Conservation (phyloP, 2,797 vertebrate genomes). For the Helostoma temminkii region DNA sequence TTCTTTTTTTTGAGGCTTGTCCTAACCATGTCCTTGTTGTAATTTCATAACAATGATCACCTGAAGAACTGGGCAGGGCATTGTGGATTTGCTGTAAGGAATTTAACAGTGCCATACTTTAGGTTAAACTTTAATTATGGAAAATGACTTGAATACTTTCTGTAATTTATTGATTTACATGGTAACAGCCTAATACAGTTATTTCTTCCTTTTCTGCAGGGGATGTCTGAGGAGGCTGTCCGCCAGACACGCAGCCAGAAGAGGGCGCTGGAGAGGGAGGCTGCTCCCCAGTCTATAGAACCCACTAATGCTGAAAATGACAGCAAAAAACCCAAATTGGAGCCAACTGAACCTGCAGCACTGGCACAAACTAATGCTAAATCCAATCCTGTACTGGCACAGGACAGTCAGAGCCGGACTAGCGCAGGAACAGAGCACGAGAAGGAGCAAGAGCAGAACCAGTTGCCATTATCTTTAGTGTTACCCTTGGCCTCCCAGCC, state of each 20-base stretch:
- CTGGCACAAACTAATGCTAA: constrained; percentile 35
- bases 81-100: no score
- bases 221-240: constrained; percentile 94
- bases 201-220: constrained; percentile 62
- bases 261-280: constrained; percentile 90
- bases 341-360: constrained; percentile 73
- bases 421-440: constrained; percentile 32
- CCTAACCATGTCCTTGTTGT: no score
- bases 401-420: constrained; percentile 44
- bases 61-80: no score
- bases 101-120: no score
- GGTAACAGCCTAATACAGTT: not conserved
- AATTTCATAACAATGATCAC: no score
- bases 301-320: constrained; percentile 83
- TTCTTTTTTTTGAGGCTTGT: no score
- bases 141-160: not conserved
- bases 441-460: constrained; percentile 44
- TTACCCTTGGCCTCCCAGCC: constrained; percentile 52
- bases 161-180: not conserved
- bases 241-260: constrained; percentile 97
- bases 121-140: not conserved
- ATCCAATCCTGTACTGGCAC: constrained; percentile 31
- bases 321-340: constrained; percentile 90
- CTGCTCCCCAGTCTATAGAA: constrained; percentile 81
- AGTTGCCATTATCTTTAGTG: constrained; percentile 43